These are phyloP conservation scores for Chroicocephalus ridibundus DNA, from an alignment of 2,113 vertebrate genomes.

Conservation along the genomic window DNA sequence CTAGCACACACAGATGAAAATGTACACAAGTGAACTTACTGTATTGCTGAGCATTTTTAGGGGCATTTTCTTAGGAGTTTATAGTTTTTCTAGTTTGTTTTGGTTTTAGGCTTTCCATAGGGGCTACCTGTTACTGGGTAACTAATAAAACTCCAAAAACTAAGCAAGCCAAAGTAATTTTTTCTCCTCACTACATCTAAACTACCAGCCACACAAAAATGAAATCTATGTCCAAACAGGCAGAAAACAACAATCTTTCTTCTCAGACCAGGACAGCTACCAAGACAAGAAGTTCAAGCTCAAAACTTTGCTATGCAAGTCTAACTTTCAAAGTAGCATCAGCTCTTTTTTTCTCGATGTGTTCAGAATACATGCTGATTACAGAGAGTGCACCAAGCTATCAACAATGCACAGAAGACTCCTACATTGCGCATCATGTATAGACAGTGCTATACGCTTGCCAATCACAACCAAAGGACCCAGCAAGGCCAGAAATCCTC, in stretches of 20 bases:
- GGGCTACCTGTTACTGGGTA: background rate
- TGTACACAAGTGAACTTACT: background rate
- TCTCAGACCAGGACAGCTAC: background rate
- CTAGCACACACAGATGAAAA: background rate
- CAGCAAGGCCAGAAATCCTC: conserved; percentile 21
- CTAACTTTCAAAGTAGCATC: background rate
- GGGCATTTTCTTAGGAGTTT: background rate
- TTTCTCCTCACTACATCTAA: background rate
- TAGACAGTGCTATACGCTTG: background rate
- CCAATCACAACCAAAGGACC: background rate
- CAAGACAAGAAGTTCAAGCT: background rate
- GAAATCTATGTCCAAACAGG: background rate
- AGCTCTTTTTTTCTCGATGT: background rate
- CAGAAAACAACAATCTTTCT: background rate
- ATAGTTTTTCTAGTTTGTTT: background rate
- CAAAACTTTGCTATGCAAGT: background rate
- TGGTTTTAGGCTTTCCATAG: background rate
- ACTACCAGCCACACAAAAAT: background rate
- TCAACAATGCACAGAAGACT: background rate
- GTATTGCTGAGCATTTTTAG: accelerated
- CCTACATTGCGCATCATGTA: background rate
- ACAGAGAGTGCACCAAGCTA: conserved; percentile 13
- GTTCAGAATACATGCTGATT: background rate
- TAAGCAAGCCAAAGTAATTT: background rate
- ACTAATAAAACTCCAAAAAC: background rate